A percentile compares a stretch with the other conserved stretches of the same genome.
These are phyloP conservation scores for Lobophora halterata DNA, from an alignment of 2,888 invertebrate genomes.

Conservation along the genomic window DNA sequence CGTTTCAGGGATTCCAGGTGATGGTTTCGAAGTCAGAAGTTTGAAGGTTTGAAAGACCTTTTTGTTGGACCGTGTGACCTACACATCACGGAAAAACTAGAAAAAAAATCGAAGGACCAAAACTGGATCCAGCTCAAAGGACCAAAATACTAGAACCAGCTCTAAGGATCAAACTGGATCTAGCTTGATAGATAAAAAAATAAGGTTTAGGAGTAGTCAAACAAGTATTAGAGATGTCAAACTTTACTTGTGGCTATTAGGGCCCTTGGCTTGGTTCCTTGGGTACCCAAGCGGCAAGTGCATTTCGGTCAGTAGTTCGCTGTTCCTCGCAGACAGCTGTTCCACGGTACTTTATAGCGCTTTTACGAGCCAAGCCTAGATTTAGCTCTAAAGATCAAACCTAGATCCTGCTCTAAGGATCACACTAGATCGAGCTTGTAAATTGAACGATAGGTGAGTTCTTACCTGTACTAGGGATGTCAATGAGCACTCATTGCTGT, in stretches of 20 bases:
- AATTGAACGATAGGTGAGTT: neutral
- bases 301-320: constrained; percentile 90
- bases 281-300: constrained; percentile 82
- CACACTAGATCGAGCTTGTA: neutral
- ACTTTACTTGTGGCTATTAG: constrained; percentile 65
- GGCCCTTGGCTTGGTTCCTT: constrained; percentile 62
- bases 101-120: too few relatives aligned
- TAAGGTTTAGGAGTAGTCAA: neutral
- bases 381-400: constrained; percentile 1
- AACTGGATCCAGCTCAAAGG: too few relatives aligned
- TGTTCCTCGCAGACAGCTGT: constrained; percentile 90
- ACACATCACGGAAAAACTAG: too few relatives aligned
- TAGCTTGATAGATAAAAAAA: too few relatives aligned
- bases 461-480: constrained; percentile 78
- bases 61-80: too few relatives aligned
- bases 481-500: constrained; percentile 63
- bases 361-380: too few relatives aligned
- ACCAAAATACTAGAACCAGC: neutral
- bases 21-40: too few relatives aligned
- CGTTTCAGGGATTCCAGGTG: too few relatives aligned
- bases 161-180: neutral
- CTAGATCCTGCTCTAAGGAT: neutral
- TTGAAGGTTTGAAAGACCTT: too few relatives aligned
- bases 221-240: constrained; percentile 79
- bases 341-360: constrained; percentile 97